Conservation (phyloP, 2,113 vertebrate genomes). For the Centropus bengalensis region DNA sequence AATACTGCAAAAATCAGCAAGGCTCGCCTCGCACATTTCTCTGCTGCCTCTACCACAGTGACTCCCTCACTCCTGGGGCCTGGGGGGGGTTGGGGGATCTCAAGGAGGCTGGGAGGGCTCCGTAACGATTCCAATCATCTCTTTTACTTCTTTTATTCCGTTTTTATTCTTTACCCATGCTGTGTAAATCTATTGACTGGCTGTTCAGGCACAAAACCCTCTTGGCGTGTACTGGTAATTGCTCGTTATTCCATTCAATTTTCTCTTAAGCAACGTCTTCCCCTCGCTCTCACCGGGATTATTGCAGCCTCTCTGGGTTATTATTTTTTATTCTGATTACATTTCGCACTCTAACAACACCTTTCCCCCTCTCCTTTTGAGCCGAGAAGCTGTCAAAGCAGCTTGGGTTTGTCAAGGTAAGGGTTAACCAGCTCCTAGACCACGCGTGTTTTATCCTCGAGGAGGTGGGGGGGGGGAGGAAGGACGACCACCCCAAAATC, state of each 20-base stretch:
- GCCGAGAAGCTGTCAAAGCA: background rate
- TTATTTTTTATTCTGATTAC: background rate
- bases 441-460: background rate
- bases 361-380: background rate
- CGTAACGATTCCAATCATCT: background rate
- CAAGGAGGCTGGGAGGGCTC: background rate
- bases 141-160: accelerated
- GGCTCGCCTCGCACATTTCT: background rate
- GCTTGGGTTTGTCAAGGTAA: background rate
- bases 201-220: slow-evolving; percentile 59
- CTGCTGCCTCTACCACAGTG: background rate
- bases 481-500: background rate
- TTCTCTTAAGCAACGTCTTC: slow-evolving; percentile 11
- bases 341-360: background rate
- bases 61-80: background rate
- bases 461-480: too few relatives aligned
- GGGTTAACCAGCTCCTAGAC: slow-evolving; percentile 1
- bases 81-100: background rate
- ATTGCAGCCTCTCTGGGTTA: background rate
- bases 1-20: background rate
- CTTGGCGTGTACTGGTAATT: slow-evolving; percentile 37
- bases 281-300: background rate
- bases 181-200: slow-evolving; percentile 65
- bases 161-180: slow-evolving; percentile 70
- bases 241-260: slow-evolving; percentile 53